phyloP scores from a whole-genome alignment of 2,797 vertebrate species.

The Dromococcyx pavoninus region DNA sequence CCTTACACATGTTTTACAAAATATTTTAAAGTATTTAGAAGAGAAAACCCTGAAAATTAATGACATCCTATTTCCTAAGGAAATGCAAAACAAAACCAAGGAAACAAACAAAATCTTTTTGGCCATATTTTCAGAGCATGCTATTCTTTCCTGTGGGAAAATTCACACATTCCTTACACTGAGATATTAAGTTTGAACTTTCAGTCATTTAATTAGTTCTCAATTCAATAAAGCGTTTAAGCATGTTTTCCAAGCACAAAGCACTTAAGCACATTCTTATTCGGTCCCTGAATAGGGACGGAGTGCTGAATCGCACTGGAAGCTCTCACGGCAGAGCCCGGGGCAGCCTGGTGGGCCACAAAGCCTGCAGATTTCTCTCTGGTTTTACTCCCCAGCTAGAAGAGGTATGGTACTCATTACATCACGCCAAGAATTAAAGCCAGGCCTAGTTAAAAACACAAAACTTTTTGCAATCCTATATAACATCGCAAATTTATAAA shows the following conservation, averaged over 20 bases:
- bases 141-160: conserved; percentile 61
- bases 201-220: conserved; percentile 58
- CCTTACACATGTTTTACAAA: fast-evolving
- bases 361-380: neutral
- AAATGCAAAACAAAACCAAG: neutral
- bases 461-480: neutral
- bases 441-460: neutral
- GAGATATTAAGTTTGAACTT: conserved; percentile 63
- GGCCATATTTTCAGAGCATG: neutral
- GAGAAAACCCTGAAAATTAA: neutral
- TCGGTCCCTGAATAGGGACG: conserved; percentile 29
- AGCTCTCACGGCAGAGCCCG: neutral
- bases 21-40: neutral
- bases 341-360: conserved; percentile 8
- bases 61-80: neutral
- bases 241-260: conserved; percentile 62
- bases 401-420: neutral
- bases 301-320: conserved; percentile 37
- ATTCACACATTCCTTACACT: conserved; percentile 24
- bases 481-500: neutral
- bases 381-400: neutral
- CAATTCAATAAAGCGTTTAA: conserved; percentile 54
- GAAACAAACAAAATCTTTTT: neutral
- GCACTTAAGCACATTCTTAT: conserved; percentile 57
- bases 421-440: neutral